Conservation (phyloP, 2,888 invertebrate species). For the Netelia melanura region DNA sequence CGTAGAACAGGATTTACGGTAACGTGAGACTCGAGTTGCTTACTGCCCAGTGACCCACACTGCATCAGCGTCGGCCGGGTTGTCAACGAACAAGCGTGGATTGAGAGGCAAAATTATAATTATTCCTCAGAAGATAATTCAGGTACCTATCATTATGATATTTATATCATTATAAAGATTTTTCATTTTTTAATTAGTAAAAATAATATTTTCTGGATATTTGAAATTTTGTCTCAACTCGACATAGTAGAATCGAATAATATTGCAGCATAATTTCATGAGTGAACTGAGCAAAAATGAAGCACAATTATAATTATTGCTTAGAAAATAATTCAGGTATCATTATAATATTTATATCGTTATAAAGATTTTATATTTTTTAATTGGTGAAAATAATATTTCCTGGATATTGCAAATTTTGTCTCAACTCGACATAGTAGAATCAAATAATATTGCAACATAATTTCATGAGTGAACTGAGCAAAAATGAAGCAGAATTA, state of each 20-base stretch:
- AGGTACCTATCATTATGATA: not conserved
- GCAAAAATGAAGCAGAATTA: not conserved
- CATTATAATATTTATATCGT: not conserved
- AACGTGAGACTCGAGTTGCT: not conserved
- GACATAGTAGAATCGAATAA: too few species aligned
- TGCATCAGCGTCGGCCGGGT: slow-evolving; percentile 15
- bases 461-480: not conserved
- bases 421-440: too few species aligned
- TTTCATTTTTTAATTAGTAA: too few species aligned
- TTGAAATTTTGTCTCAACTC: too few species aligned
- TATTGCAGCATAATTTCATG: too few species aligned
- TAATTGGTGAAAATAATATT: too few species aligned
- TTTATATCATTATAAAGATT: too few species aligned
- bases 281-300: not conserved
- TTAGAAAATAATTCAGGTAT: not conserved
- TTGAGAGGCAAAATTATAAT: not conserved
- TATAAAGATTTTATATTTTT: too few species aligned
- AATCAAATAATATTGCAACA: too few species aligned
- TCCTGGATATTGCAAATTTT: too few species aligned
- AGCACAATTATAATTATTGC: not conserved
- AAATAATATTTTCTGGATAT: too few species aligned
- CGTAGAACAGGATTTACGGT: not conserved
- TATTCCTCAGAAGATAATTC: not conserved
- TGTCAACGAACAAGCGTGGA: slow-evolving; percentile 8
- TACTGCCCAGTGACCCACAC: slow-evolving; percentile 1